Evolutionary conservation across 2,888 invertebrate species (phyloP).

Genomic region (Ornithoptera priamus): DNA sequence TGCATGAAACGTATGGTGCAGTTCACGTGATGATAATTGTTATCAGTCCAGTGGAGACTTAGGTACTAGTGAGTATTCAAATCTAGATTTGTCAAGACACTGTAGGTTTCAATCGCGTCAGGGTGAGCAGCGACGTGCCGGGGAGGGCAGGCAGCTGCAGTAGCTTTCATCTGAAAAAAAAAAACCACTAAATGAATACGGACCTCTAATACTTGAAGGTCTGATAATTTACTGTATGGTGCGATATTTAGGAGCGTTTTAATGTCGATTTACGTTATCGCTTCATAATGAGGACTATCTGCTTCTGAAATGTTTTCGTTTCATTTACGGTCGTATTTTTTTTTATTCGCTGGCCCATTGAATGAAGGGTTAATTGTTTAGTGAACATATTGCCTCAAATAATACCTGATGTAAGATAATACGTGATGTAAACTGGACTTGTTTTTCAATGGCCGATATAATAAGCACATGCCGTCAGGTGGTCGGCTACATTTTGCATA

Average conservation of each 20-base stretch:
- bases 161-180: constrained; percentile 59
- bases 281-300: background rate
- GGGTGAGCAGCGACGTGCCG: constrained; percentile 42
- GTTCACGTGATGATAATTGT: constrained; percentile 50
- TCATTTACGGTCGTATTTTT: constrained; percentile 10
- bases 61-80: constrained; percentile 68
- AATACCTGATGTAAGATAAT: constrained; percentile 62
- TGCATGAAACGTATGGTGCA: constrained; percentile 66
- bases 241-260: background rate
- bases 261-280: constrained; percentile 1
- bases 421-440: constrained; percentile 53
- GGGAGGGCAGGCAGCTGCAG: constrained; percentile 50
- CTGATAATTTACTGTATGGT: no score
- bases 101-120: constrained; percentile 34
- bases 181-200: constrained; percentile 34
- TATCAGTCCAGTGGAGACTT: constrained; percentile 65
- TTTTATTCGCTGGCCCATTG: constrained; percentile 36
- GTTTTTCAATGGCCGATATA: constrained; percentile 51
- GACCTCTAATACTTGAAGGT: background rate
- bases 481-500: constrained; percentile 47
- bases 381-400: constrained; percentile 46
- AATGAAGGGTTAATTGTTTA: constrained; percentile 38
- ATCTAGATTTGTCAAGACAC: constrained; percentile 29
- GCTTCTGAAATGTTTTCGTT: constrained; percentile 8
- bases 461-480: constrained; percentile 63